Evolutionary conservation across 2,888 invertebrate genomes (phyloP).

Genomic region (Halictus ligatus): DNA sequence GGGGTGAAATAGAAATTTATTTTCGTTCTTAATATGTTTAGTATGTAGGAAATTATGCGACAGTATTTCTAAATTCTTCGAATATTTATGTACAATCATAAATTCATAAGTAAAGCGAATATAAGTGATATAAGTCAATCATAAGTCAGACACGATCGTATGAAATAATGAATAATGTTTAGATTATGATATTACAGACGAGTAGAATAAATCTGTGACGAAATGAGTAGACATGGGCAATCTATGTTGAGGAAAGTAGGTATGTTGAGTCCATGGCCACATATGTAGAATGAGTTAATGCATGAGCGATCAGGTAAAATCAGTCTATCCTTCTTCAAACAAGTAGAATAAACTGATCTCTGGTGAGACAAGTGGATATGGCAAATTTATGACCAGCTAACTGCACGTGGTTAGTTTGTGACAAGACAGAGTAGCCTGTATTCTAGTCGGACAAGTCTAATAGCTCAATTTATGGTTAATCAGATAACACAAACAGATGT

Average conservation of each 20-base stretch:
- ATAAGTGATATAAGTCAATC: not conserved
- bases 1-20: not conserved
- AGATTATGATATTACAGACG: not conserved
- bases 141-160: not conserved
- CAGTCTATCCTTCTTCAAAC: not conserved
- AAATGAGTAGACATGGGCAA: too few species aligned
- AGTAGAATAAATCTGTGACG: not conserved
- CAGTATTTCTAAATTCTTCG: not conserved
- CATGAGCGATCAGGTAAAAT: not conserved
- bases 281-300: not conserved
- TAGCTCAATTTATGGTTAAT: not conserved
- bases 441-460: not conserved
- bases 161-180: not conserved
- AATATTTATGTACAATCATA: not conserved
- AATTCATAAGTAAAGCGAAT: not conserved
- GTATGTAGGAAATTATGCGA: not conserved
- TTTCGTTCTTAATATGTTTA: not conserved
- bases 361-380: not conserved
- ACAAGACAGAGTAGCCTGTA: not conserved
- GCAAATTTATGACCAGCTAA: not conserved
- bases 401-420: not conserved
- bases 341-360: not conserved
- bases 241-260: too few species aligned
- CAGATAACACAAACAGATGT: not conserved
- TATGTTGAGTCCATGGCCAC: too few species aligned